A percentile compares a stretch with the other conserved stretches of the same genome.
phyloP scores from a whole-genome alignment of 1,140 invertebrate genomes.

The Mizuhopecten yessoensis region DNA sequence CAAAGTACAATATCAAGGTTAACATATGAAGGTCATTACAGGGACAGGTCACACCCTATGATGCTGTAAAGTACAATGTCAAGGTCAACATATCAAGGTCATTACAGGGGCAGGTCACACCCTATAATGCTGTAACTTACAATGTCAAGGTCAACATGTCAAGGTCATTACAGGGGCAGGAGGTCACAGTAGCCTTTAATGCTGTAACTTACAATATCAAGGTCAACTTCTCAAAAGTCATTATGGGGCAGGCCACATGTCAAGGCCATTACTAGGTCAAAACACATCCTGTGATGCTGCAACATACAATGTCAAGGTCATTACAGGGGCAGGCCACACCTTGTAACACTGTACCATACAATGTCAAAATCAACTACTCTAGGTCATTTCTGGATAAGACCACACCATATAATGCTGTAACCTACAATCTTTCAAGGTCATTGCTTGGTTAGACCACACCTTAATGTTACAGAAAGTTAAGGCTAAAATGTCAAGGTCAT shows the following conservation, averaged over 20 bases:
- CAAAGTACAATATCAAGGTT: not conserved
- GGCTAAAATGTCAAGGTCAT: conserved; percentile 6
- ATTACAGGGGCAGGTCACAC: not conserved
- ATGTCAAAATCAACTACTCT: not conserved
- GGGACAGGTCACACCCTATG: not conserved
- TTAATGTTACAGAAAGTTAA: not conserved
- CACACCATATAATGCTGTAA: not conserved
- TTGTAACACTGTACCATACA: not conserved
- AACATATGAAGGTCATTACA: not conserved
- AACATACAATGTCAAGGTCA: conserved; percentile 13
- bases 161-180: not conserved
- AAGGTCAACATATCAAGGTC: no score
- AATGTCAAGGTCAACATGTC: not conserved
- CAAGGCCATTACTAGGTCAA: conserved; percentile 99
- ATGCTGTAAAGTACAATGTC: not conserved
- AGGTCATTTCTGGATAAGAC: not conserved
- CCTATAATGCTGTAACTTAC: not conserved
- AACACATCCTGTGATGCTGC: conserved; percentile 93
- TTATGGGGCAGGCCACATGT: no score
- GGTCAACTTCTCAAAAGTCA: no score
- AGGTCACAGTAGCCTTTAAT: not conserved
- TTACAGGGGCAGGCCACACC: not conserved
- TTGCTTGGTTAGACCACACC: not conserved
- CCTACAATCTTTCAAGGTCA: not conserved
- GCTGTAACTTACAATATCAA: not conserved